Evolutionary conservation across 1,140 invertebrate species (phyloP), one percentile per base, ranked within the genome.

Genomic region (Papilio polytes): DNA sequence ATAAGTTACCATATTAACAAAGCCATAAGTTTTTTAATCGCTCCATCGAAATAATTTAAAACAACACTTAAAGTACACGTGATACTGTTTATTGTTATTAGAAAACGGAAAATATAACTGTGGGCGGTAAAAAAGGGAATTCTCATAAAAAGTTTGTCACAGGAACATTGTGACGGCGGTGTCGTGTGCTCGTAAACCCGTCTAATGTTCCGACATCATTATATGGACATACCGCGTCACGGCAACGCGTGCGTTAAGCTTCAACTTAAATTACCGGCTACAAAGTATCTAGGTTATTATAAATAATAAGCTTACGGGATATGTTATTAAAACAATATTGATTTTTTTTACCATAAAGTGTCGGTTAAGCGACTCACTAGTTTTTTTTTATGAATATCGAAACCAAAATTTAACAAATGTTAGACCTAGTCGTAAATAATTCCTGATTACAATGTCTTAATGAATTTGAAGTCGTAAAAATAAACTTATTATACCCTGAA

Each of bases 81-180:
- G 26, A 31, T 31, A 31, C 63, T 70, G 63, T 70, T 70, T 70
- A 31, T 70, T 70, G 26, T 70, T 36, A 70, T 70, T 70, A 70
- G 15, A 70, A 12, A 70, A 70, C 12, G 63, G 63, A 70, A 70
- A 70, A 70, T 70, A 18, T 70, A 70, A 70, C 63, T 70, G 26
- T 31, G 20, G 20, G 26, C 63, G 26, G 26, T 70, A 70, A 70
- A 70, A 66, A 36, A 70, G 63, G 13, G 26, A 70, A 70, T 70
- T 70, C 22, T 70, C 63, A 70, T 70, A 70, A 70, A 70, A 70
- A 70, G 63, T 70, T 70, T 70, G 63, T 70, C 63, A 26, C 26
- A 31, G 12, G 63, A 70, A 70, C 63, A 36, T 70, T 70, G 63
- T 70, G 63, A 31, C 26, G 26, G 63, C 63, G 26, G 63, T 36